Evolutionary conservation across 2,113 vertebrate species (phyloP).

Genomic region (Ramphastos sulfuratus): DNA sequence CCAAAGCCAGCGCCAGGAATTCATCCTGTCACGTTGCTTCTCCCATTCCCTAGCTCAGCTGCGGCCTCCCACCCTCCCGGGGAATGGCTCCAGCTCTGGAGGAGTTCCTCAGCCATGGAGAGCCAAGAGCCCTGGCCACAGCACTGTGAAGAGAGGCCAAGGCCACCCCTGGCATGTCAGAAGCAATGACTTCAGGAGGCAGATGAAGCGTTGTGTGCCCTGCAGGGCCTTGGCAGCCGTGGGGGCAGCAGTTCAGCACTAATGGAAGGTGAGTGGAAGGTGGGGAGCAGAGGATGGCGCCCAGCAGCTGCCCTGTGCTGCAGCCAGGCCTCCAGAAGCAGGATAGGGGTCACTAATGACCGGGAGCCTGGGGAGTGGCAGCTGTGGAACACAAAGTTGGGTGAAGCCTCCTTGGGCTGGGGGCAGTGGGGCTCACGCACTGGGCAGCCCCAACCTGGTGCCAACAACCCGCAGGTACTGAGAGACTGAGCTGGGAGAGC

Average conservation of each 20-base stretch:
- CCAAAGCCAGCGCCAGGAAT: no score
- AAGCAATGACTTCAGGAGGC: neutral
- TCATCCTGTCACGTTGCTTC: neutral
- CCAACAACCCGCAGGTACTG: neutral
- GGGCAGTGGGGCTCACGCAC: neutral
- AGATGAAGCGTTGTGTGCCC: rapidly evolving
- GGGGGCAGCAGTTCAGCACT: neutral
- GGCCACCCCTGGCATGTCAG: neutral
- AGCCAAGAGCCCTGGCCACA: neutral
- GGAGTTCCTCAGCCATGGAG: rapidly evolving
- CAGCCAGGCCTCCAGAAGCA: neutral
- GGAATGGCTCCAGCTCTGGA: neutral
- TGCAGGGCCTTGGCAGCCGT: neutral
- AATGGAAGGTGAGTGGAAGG: neutral
- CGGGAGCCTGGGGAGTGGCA: neutral
- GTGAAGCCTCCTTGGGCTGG: neutral
- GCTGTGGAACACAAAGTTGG: neutral
- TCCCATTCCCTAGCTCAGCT: neutral
- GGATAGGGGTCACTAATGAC: neutral
- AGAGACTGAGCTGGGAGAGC: neutral
- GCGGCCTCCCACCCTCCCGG: neutral
- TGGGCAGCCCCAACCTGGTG: neutral
- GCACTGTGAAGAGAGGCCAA: rapidly evolving
- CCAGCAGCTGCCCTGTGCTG: neutral
- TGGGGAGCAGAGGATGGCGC: neutral